Base-by-base conservation (phyloP, 2,888 invertebrate genomes). In the Augiades crinisus region DNA sequence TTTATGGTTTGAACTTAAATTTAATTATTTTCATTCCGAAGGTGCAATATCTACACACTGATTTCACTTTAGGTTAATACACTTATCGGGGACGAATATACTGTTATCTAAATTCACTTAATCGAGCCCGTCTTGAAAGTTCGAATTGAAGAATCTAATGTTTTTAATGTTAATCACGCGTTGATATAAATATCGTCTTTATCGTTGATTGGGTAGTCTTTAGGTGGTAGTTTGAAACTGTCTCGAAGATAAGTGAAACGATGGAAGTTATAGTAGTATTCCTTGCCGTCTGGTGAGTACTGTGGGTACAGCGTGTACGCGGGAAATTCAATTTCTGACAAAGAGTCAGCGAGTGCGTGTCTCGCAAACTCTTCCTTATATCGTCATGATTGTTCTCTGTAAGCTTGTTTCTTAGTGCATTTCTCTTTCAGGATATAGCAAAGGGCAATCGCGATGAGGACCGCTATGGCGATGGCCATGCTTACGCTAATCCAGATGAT, bases 401-500 rank as follows among this genome's bases (percentile, higher is more conserved):
- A 94, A 60, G 95, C 94, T 56, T 94, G 91, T 55, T 95, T 89
- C 68, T 95, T 95, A 66, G 93, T 92, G 78, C 95, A 95, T 74
- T 95, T 96, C 82, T 96, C 95, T 53, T 93, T 91, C 59, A 95
- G 92, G 60, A 96, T 94, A 79, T 95, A 95, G 86, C 95, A 95
- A 8, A 96, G 87, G 0, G 96, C 95, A 66, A 96, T 94, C 16
- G 94, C 94, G 75, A 96, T 96, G 45, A 96, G 91, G 2, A 96
- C 90, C 5, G 94, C 94, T 64, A 96, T 96, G 52, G 95, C 94
- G 59, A 95, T 93, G 24, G 95, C 95, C 95, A 95, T 95, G 47
- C 95, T 95, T 77, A 96, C 95, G 84, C 95, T 95, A 69, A 95
- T 95, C 95, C 95, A 96, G 73, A 96, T 96, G 63, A 96, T 95